Conservation (phyloP, 35 echinoderm and acorn worm genomes). For the Chiridota heheva region DNA sequence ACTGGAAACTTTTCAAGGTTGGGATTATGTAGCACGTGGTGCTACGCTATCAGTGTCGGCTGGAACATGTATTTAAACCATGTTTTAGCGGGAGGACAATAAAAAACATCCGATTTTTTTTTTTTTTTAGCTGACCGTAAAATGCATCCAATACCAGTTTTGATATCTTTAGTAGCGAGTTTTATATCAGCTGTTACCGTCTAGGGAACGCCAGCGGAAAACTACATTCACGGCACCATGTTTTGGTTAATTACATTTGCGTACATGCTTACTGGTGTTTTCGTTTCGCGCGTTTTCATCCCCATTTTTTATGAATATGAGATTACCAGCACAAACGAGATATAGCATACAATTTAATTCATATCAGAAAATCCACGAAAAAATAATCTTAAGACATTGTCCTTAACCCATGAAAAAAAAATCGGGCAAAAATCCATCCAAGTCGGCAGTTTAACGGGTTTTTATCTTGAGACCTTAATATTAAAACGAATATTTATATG, state of each 20-base stretch:
- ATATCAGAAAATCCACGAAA: too few species aligned
- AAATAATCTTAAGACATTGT: too few species aligned
- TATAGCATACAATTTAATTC: too few species aligned
- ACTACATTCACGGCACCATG: conserved; percentile 78
- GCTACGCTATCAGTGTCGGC: conserved; percentile 33
- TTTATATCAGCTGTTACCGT: conserved; percentile 84
- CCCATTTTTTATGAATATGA: conserved; percentile 62
- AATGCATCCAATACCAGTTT: conserved; percentile 68
- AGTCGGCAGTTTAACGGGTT: too few species aligned
- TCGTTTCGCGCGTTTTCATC: conserved; percentile 41
- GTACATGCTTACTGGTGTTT: conserved; percentile 40
- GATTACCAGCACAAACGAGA: conserved; percentile 62
- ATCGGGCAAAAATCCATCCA: too few species aligned
- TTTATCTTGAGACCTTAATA: too few species aligned
- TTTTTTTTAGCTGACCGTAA: conserved; percentile 70
- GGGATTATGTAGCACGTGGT: conserved; percentile 52
- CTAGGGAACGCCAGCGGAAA: conserved; percentile 76
- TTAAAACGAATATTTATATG: too few species aligned
- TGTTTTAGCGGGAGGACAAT: conserved; percentile 59
- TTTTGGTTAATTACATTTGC: conserved; percentile 66
- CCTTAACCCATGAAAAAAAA: too few species aligned
- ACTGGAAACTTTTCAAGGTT: too few species aligned
- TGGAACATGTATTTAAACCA: conserved; percentile 78
- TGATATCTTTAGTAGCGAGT: conserved; percentile 70
- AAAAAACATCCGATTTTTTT: conserved; percentile 69